phyloP scores from a whole-genome alignment of 2,888 invertebrate species.

The Erynnis tages region DNA sequence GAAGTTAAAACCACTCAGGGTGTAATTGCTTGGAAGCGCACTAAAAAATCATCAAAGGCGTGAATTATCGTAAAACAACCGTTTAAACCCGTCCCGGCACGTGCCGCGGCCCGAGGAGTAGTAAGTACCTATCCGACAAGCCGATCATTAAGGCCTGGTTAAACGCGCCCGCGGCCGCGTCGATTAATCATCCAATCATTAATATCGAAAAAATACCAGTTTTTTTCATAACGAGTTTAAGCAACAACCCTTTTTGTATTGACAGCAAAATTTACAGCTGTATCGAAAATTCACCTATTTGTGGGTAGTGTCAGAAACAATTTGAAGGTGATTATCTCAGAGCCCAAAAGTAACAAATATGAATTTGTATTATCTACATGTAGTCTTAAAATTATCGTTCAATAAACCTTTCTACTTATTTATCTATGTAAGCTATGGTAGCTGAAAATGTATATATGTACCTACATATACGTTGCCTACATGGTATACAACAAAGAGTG shows the following conservation, averaged over 20 bases:
- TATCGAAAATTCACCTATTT: no score
- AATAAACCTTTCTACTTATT: no score
- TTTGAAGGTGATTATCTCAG: no score
- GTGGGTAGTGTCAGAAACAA: no score
- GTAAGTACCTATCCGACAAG: slow-evolving; percentile 65
- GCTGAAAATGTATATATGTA: no score
- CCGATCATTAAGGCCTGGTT: slow-evolving; percentile 69
- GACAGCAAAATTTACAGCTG: no score
- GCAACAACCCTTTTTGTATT: not conserved
- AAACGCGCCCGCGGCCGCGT: slow-evolving; percentile 58
- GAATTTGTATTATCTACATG: no score
- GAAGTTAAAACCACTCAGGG: slow-evolving; percentile 4
- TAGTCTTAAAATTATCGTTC: no score
- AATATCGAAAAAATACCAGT: slow-evolving; percentile 42
- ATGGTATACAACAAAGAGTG: no score
- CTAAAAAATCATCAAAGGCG: slow-evolving; percentile 49
- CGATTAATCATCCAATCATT: slow-evolving; percentile 75
- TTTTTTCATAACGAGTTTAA: slow-evolving; percentile 1
- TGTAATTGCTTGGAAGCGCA: slow-evolving; percentile 23
- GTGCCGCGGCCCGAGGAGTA: slow-evolving; percentile 59
- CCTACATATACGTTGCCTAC: no score
- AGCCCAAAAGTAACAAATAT: no score
- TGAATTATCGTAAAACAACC: slow-evolving; percentile 50
- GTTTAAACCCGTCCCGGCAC: slow-evolving; percentile 59
- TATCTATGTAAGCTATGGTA: no score